Evolutionary conservation across 2,888 invertebrate species (phyloP).

Genomic region (Brenthis daphne): DNA sequence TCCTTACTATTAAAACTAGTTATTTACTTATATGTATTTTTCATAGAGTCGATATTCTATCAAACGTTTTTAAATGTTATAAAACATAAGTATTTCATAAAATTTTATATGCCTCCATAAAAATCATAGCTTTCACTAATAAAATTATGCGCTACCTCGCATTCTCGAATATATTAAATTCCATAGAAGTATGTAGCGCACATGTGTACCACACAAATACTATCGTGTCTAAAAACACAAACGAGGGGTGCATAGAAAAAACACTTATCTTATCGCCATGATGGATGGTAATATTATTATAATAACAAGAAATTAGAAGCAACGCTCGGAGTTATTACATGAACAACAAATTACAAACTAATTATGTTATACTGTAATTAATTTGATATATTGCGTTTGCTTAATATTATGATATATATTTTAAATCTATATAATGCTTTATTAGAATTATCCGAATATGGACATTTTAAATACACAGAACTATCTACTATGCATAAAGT

Average conservation of each 20-base stretch:
- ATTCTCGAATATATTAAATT: conserved; percentile 33
- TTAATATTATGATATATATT: too few species aligned
- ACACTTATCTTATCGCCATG: conserved; percentile 70
- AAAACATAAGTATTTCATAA: conserved; percentile 15
- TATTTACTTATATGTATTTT: not conserved
- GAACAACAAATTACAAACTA: conserved; percentile 24
- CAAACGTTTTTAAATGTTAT: conserved; percentile 4
- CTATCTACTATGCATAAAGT: too few species aligned
- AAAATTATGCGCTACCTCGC: conserved; percentile 26
- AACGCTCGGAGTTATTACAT: conserved; percentile 23
- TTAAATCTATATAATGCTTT: too few species aligned
- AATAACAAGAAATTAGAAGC: conserved; percentile 53
- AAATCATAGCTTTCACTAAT: conserved; percentile 25
- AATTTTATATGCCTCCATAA: conserved; percentile 22
- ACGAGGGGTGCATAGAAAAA: conserved; percentile 71
- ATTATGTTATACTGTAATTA: conserved; percentile 14
- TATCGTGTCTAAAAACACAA: conserved; percentile 54
- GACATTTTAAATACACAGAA: too few species aligned
- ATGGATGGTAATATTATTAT: conserved; percentile 62
- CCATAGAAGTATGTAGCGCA: conserved; percentile 45
- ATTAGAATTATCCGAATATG: too few species aligned
- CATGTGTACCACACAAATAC: conserved; percentile 64
- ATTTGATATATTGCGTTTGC: not conserved
- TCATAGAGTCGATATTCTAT: conserved; percentile 4
- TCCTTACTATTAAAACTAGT: too few species aligned